Evolutionary conservation across 2,888 invertebrate species (phyloP), one percentile per base, ranked within the genome.

Genomic region (Dicranocentrus wangi): DNA sequence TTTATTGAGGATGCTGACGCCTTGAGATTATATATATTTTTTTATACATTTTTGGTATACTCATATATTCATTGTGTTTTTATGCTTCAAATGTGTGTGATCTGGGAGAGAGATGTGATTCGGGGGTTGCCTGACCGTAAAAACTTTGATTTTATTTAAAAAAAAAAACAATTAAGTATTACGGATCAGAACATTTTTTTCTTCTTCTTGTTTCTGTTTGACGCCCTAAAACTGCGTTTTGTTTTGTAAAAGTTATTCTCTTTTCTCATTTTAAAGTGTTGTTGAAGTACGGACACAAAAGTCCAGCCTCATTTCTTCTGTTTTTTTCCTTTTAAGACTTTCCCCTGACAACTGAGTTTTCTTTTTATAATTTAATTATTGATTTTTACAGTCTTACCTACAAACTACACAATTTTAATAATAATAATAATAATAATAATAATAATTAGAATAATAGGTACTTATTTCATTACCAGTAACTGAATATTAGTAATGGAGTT

Each of bases 401-500:
- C 55, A 53, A 71, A 60, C 60, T 66, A 71, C 66, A 47, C 25
- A 70, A 17, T 58, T 43, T 63, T 70, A 21, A n/a, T 28, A 21
- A 27, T 39, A 39, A 17, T 58, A 65, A 53, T 58, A 65, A 63
- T 47, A n/a, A n/a, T n/a, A n/a, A n/a, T n/a, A n/a, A n/a, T n/a
- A n/a, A n/a, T 47, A 47, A 10, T 47, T 70, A 81, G 75, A 81
- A 81, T 75, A 81, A 69, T 81, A 81, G 81, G 81, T 81, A 81
- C 81, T 73, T 78, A 82, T 71, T 81, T 81, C 78, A 82, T 78
- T 78, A 82, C 78, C 78, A 78, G 73, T 82, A 73, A 78, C 79
- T 73, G 69, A 78, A 79, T 78, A 82, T 72, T 83, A 79, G 68
- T 81, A 72, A 81, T 82, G 81, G 78, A 78, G 73, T 79, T 78